Base-by-base conservation (phyloP, 2,113 vertebrate species). In the Recurvirostra avosetta region DNA sequence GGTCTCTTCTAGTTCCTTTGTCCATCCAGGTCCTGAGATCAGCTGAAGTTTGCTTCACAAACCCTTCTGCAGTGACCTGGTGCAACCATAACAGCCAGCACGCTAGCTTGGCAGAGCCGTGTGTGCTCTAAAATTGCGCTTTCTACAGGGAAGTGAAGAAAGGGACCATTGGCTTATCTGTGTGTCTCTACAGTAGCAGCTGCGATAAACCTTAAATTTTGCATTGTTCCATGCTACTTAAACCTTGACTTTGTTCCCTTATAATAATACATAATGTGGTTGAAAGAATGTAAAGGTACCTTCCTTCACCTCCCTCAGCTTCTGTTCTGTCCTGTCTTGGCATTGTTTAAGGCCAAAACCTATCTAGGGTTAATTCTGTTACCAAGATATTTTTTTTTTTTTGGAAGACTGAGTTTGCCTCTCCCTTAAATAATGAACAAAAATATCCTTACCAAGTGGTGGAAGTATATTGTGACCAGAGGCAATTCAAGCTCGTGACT, bases 101-200 rank as follows among this genome's bases (percentile, higher is more conserved):
- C 0, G 0, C 36, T 62, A 9, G 21, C 27, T 56, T 19, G 36
- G 13, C 71, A 83, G 56, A 92, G 47, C 59, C 4, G 0, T 14
- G 3, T 34, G 13, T 52, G 34, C 34, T 87, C 52, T 81, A 15
- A 85, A 67, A 17, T 49, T 76, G 43, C 17, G 8, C 5, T 72
- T 92, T 91, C 73, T 74, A 25, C 40, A 73, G 34, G 30, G 32
- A 56, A 47, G 52, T 78, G 23, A 75, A 66, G 70, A 70, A 61
- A 29, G 11, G 32, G 21, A 12, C n/a, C 22, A 3, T 58, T 59
- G 41, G 22, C 12, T 76, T 14, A n/a, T 53, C 50, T 65, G 2
- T 25, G 21, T 76, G 27, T 88, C 41, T 53, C 13, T 79, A 50
- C 3, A 61, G 32, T 29, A 52, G 53, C 26, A 84, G 45, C 55